Conservation (phyloP, 1,140 invertebrate genomes). For the Paralvinella palmiformis region DNA sequence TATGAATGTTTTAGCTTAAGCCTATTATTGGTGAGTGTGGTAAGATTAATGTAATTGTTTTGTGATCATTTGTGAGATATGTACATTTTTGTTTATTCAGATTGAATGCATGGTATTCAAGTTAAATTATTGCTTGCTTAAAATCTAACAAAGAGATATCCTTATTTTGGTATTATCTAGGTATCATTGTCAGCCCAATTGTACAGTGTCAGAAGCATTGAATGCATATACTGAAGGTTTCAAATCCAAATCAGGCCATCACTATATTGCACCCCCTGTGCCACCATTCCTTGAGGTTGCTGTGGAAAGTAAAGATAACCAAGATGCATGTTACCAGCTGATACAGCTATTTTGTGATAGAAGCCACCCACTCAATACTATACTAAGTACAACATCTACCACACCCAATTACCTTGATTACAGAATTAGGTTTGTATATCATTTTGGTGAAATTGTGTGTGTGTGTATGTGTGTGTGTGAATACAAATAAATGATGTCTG, state of each 20-base stretch:
- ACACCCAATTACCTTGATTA: conserved; percentile 77
- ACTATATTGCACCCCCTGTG: conserved; percentile 54
- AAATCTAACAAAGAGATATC: not conserved
- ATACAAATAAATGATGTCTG: no score
- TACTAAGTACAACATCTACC: conserved; percentile 70
- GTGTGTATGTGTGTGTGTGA: no score
- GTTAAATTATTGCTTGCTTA: not conserved
- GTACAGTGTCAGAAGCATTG: conserved; percentile 64
- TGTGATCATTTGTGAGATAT: no score
- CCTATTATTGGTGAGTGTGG: no score
- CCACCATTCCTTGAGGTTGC: conserved; percentile 54
- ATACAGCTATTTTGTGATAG: conserved; percentile 62
- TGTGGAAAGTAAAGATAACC: conserved; percentile 20
- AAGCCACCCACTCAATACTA: conserved; percentile 60
- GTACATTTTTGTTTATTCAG: no score
- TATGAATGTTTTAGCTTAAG: no score
- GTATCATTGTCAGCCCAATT: conserved; percentile 61
- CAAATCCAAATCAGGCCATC: conserved; percentile 40
- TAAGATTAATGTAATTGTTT: no score
- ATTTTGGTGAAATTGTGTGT: no score
- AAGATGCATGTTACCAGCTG: conserved; percentile 77
- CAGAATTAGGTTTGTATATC: conserved; percentile 65
- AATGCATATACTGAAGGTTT: conserved; percentile 64
- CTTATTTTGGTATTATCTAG: conserved; percentile 35
- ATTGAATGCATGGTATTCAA: not conserved